Percentiles rank a stretch among this genome's conserved stretches.
phyloP scores from a whole-genome alignment of 2,113 vertebrate species.

The Aegotheles bennettii region DNA sequence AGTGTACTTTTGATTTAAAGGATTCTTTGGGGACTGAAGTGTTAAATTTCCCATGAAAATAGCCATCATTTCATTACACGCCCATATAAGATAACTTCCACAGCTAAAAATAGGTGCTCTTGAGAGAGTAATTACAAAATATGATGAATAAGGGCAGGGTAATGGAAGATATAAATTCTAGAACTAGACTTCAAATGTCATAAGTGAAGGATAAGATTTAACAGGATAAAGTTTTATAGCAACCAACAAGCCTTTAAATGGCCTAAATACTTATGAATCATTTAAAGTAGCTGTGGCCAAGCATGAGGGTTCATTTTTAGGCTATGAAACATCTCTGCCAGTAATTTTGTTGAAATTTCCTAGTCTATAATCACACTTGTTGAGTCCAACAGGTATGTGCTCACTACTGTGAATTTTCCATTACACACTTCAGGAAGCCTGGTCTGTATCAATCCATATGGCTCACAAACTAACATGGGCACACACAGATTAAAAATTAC shows the following conservation, averaged over 20 bases:
- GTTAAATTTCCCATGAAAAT: not conserved
- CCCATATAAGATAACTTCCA: not conserved
- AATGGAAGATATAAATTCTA: slow-evolving; percentile 1
- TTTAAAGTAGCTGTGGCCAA: not conserved
- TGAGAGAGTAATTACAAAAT: not conserved
- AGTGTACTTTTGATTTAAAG: not conserved
- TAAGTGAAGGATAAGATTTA: slow-evolving; percentile 7
- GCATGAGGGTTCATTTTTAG: not conserved
- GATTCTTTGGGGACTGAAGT: not conserved
- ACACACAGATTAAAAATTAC: not conserved
- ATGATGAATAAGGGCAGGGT: not conserved
- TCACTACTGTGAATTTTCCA: not conserved
- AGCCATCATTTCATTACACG: not conserved
- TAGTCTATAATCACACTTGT: not conserved
- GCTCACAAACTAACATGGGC: not conserved
- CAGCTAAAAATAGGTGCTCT: not conserved
- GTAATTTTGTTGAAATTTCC: not conserved
- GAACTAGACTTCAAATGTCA: not conserved
- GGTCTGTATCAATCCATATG: not conserved
- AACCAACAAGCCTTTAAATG: not conserved
- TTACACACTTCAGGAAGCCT: not conserved
- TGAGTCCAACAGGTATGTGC: not conserved
- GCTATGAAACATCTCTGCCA: not conserved
- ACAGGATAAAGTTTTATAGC: slow-evolving; percentile 4
- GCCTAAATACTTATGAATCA: not conserved